Base-by-base conservation (phyloP, 2,888 invertebrate species). In the Ophioninae sp. region DNA sequence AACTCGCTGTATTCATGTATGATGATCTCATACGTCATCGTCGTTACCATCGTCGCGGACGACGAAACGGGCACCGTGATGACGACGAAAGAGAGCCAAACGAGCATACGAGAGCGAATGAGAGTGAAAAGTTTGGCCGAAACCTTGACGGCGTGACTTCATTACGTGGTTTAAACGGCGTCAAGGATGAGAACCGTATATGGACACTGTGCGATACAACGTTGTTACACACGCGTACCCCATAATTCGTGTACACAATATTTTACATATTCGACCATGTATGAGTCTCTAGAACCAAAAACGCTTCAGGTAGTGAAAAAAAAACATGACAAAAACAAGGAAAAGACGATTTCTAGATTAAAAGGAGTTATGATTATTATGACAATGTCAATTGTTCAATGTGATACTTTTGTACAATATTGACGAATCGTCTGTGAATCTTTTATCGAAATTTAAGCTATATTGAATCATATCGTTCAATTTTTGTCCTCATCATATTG, bases 71-170 rank as follows among this genome's bases (percentile, higher is more conserved):
- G 61, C 75, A 65, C 17, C 65, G 8, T 56, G 69, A 79, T 65
- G 74, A 70, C 62, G 84, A 50, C 68, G 59, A 65, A 62, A 62
- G 21, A 69, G 64, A 56, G 78, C 77, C 72, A 79, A 70, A 83
- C 75, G 82, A 79, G 69, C 50, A 79, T 85, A 62, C 68, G 61
- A 62, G 74, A 39, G n/a, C 41, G 61, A 69, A 82, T 65, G 69
- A 79, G 79, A 83, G 80, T 85, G 84, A 85, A 88, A 88, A 89
- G 84, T 82, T 85, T 85, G 86, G 79, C 85, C 84, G 87, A 87
- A 89, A 89, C 90, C 90, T 90, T 90, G 90, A 88, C 87, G 86
- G 88, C 88, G 88, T 89, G 88, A 90, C 88, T 89, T 88, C 88
- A 89, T 90, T 90, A 90, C 88, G 88, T 85, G 81, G 86, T 87